Conservation (phyloP, 2,113 vertebrate species). For the Mixornis gularis region DNA sequence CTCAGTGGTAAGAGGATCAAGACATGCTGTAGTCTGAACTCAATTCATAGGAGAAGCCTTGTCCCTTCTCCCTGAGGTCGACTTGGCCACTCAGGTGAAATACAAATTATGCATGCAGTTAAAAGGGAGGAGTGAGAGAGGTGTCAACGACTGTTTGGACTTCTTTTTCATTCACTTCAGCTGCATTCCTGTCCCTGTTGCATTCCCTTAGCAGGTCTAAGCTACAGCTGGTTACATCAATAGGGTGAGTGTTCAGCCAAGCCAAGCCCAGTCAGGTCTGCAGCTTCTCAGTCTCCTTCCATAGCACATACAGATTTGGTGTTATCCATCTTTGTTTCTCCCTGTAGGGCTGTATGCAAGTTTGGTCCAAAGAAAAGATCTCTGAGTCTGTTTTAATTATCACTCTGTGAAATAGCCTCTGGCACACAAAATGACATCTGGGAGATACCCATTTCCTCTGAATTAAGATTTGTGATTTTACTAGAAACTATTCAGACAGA, state of each 20-base stretch:
- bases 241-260: neutral
- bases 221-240: neutral
- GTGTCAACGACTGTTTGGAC: neutral
- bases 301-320: neutral
- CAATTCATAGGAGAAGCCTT: neutral
- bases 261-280: neutral
- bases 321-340: neutral
- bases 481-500: neutral
- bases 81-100: neutral
- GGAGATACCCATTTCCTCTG: neutral
- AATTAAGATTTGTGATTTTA: conserved; percentile 2
- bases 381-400: neutral
- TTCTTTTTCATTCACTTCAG: neutral
- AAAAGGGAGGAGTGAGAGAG: neutral
- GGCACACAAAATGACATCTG: neutral
- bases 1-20: neutral
- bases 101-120: neutral
- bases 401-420: neutral
- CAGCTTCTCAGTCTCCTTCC: neutral
- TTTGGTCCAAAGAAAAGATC: neutral
- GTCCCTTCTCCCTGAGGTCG: neutral
- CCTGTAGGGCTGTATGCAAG: neutral
- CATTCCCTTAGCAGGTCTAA: neutral
- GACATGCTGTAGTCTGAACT: neutral
- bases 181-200: neutral